Evolutionary conservation across 1,140 invertebrate genomes (phyloP), one percentile per base, ranked within the genome.

Genomic region (Druon quercuslanigerum): DNA sequence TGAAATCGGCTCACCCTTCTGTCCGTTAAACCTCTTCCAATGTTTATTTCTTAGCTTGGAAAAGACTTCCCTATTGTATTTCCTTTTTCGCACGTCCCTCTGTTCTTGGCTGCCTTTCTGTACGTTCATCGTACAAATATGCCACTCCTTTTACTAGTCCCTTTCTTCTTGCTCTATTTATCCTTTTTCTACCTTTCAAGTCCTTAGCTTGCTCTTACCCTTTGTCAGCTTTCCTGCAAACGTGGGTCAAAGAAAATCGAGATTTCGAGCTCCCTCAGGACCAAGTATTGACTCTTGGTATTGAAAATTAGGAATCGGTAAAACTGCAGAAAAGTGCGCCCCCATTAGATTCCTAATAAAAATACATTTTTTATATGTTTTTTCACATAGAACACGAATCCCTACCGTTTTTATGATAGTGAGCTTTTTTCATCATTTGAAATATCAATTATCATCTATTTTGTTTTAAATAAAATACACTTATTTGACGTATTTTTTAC

Each of bases 151-250:
- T 66, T 66, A 40, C 60, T 8, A 4, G 25, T 33, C 13, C 60
- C 14, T 66, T 46, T 40, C 33, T 9, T 66, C 20, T 66, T 14
- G 7, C 57, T 33, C 20, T 25, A 33, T 20, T 40, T 66, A 33
- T 46, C 7, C 40, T 46, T 46, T 46, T 46, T 33, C 40, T 33
- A 25, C 25, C 25, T 33, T 66, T 40, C 60, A 66, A 66, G 60
- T 66, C 60, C 60, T 66, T 40, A 66, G 25, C 60, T 40, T 40
- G 25, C 25, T 66, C 57, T 66, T 66, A 66, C 20, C 60, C 60
- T 66, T 66, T 66, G 40, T 66, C 60, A 66, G 60, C 60, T 46
- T 66, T 66, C 46, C 60, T 66, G 40, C 60, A 66, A 66, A 66
- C 60, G 60, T 40, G 57, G 16, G 57, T 66, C 40, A 40, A 66